Evolutionary conservation across 2,888 invertebrate genomes (phyloP).

Genomic region (Girardia tigrina): DNA sequence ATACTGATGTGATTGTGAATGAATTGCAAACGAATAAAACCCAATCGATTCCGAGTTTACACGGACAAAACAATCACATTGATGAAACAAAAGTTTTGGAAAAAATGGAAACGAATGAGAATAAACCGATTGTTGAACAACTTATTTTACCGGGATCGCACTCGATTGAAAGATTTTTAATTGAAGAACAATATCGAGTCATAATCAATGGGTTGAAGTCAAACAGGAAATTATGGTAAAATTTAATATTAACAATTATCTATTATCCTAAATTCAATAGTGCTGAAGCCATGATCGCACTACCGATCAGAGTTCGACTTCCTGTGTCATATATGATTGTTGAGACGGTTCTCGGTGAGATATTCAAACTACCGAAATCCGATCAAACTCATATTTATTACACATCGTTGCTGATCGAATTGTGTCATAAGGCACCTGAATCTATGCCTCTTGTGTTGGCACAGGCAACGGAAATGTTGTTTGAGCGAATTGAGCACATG

Average conservation of each 20-base stretch:
- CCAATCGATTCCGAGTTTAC: not conserved
- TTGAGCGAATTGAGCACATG: slow-evolving; percentile 87
- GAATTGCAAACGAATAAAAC: slow-evolving; percentile 1
- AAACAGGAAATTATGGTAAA: slow-evolving; percentile 78
- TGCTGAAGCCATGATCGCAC: slow-evolving; percentile 74
- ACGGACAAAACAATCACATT: not conserved
- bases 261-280: slow-evolving; percentile 51
- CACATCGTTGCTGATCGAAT: slow-evolving; percentile 81
- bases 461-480: slow-evolving; percentile 90
- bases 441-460: slow-evolving; percentile 89
- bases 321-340: slow-evolving; percentile 94
- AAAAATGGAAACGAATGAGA: not conserved
- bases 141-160: slow-evolving; percentile 73
- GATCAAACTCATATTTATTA: slow-evolving; percentile 79
- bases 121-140: slow-evolving; percentile 42
- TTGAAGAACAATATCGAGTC: slow-evolving; percentile 87
- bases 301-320: slow-evolving; percentile 67
- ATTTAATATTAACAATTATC: slow-evolving; percentile 33
- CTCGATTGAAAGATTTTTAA: slow-evolving; percentile 87
- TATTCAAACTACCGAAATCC: slow-evolving; percentile 78
- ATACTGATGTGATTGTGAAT: slow-evolving; percentile 83
- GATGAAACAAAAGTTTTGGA: not conserved
- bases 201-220: slow-evolving; percentile 72
- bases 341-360: slow-evolving; percentile 79
- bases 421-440: slow-evolving; percentile 86